Conservation (phyloP, 2,888 invertebrate species). For the Amitus sp. region DNA sequence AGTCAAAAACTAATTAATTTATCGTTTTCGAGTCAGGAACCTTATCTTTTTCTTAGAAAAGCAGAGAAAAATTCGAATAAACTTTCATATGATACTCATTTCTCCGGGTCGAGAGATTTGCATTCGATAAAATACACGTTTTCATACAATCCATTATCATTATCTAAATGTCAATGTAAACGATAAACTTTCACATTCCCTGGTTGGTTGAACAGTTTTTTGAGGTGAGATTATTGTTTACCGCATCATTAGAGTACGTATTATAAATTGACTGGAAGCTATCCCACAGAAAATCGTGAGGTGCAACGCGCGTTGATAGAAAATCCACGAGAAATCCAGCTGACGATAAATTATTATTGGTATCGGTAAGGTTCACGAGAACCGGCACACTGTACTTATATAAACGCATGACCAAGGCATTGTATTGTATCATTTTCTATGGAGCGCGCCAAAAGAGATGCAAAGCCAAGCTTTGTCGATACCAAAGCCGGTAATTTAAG, state of each 20-base stretch:
- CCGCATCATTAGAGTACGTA: not conserved
- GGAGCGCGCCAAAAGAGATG: constrained; percentile 23
- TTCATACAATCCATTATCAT: not conserved
- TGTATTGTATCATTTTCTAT: constrained; percentile 27
- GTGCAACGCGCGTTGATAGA: not conserved
- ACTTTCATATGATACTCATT: too few species aligned
- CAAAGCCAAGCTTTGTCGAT: too few species aligned
- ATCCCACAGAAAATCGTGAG: not conserved
- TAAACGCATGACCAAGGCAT: not conserved
- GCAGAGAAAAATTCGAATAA: too few species aligned
- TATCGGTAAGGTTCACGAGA: constrained; percentile 18
- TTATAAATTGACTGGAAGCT: not conserved
- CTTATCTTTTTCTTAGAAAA: too few species aligned
- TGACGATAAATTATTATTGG: constrained; percentile 2
- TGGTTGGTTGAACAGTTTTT: not conserved
- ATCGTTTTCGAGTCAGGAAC: too few species aligned
- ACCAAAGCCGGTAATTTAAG: too few species aligned
- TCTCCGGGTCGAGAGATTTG: not conserved
- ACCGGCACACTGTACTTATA: constrained; percentile 26
- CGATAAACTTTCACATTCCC: not conserved
- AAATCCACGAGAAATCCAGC: not conserved
- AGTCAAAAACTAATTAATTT: too few species aligned
- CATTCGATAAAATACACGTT: not conserved
- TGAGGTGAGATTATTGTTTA: not conserved
- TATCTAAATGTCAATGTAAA: not conserved